A percentile compares a stretch with the other conserved stretches of the same genome.
Evolutionary conservation across 2,113 vertebrate species (phyloP).

Genomic region (Sinocyclocheilus anshuiensis): DNA sequence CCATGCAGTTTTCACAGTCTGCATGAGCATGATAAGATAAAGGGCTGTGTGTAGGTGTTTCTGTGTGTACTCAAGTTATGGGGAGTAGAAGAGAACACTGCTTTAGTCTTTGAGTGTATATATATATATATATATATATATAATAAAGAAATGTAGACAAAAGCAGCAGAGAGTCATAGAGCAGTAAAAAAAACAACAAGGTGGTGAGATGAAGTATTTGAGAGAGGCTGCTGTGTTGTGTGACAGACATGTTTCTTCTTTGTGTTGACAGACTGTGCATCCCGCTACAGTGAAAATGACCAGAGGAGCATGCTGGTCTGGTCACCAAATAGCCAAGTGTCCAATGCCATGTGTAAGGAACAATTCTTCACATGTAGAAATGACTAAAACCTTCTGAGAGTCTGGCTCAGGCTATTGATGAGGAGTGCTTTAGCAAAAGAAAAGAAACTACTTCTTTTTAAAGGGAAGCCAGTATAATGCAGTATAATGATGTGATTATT

Average conservation of each 20-base stretch:
- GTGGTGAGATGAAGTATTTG: neutral
- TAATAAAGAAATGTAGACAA: neutral
- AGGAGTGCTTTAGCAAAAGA: neutral
- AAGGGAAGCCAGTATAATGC: neutral
- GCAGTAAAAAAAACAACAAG: neutral
- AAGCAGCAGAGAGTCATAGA: neutral
- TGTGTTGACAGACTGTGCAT: slow-evolving; percentile 74
- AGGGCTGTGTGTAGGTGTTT: slow-evolving; percentile 32
- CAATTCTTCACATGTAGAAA: neutral
- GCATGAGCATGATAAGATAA: slow-evolving; percentile 20
- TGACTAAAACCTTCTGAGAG: neutral
- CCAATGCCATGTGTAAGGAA: slow-evolving; percentile 87
- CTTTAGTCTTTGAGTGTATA: neutral
- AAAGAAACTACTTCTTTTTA: neutral
- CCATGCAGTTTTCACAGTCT: neutral
- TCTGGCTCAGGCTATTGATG: neutral
- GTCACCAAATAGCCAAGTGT: slow-evolving; percentile 85
- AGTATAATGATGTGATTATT: too few relatives aligned
- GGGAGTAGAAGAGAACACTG: slow-evolving; percentile 1
- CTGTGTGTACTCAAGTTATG: slow-evolving; percentile 19
- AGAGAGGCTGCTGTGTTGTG: neutral
- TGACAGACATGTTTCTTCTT: slow-evolving; percentile 21
- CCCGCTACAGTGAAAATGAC: slow-evolving; percentile 82
- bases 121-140: too few relatives aligned
- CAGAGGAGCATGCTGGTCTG: slow-evolving; percentile 91